Percentiles rank a stretch among this genome's conserved stretches.
Conservation (phyloP, 1,140 invertebrate genomes). For the Pseudomyrmex concolor region DNA sequence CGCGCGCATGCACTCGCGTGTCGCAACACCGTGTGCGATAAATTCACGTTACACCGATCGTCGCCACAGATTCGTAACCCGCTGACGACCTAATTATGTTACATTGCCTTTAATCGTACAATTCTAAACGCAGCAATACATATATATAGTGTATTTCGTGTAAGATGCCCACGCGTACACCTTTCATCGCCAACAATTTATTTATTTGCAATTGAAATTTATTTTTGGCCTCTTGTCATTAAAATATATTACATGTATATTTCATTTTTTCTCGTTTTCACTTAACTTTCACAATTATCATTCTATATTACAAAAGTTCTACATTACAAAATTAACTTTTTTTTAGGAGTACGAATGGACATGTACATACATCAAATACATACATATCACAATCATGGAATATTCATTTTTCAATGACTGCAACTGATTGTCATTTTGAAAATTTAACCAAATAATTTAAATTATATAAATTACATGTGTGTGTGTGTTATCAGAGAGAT, state of each 20-base stretch:
- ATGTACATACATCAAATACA: background rate
- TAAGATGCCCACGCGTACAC: too few relatives aligned
- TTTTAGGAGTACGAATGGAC: too few relatives aligned
- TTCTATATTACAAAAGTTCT: background rate
- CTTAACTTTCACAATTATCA: background rate
- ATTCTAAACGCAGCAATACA: constrained; percentile 6
- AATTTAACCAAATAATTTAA: constrained; percentile 37
- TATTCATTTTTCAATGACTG: constrained; percentile 39
- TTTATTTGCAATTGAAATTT: background rate
- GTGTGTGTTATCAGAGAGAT: too few relatives aligned
- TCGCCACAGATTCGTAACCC: constrained; percentile 72
- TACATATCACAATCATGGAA: constrained; percentile 5
- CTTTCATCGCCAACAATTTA: background rate
- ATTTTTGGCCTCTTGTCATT: background rate
- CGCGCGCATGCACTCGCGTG: constrained; percentile 61
- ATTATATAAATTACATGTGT: too few relatives aligned
- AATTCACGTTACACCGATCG: constrained; percentile 73
- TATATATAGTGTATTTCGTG: background rate
- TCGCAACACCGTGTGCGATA: constrained; percentile 42
- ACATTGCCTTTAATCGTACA: constrained; percentile 57
- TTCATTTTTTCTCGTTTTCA: background rate
- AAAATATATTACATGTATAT: background rate
- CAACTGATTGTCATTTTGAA: constrained; percentile 17
- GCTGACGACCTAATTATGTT: constrained; percentile 74
- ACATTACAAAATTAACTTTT: too few relatives aligned